phyloP scores from a whole-genome alignment of 1,140 invertebrate genomes.

The Amyelois transitella region DNA sequence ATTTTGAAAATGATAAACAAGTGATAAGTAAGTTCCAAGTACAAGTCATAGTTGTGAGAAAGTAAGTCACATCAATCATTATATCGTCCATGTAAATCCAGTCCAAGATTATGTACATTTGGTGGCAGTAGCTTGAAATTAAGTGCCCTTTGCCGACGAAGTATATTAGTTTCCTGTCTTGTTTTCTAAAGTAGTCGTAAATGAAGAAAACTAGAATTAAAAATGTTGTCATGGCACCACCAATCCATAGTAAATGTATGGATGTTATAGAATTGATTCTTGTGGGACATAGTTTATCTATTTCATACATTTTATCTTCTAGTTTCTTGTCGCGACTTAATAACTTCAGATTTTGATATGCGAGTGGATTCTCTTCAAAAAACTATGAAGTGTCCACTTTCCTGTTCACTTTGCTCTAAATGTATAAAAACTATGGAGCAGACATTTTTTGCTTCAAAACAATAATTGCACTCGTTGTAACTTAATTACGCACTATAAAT shows the following conservation, averaged over 20 bases:
- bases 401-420: too few relatives aligned
- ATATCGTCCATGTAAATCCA: background rate
- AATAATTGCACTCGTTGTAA: too few relatives aligned
- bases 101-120: background rate
- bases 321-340: background rate
- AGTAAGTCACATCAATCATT: background rate
- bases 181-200: background rate
- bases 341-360: too few relatives aligned
- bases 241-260: background rate
- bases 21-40: constrained; percentile 5
- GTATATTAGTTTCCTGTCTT: background rate
- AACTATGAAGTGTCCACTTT: too few relatives aligned
- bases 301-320: background rate
- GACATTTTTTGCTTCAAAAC: too few relatives aligned
- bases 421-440: too few relatives aligned
- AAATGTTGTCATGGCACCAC: background rate
- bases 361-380: too few relatives aligned
- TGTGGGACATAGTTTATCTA: background rate
- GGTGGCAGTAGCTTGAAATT: background rate
- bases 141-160: background rate
- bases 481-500: too few relatives aligned
- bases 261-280: background rate
- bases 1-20: constrained; percentile 12
- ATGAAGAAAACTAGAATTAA: background rate
- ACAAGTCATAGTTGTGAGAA: background rate